Evolutionary conservation across 1,140 invertebrate species (phyloP), one percentile per base, ranked within the genome.

Genomic region (Caenorhabditis elegans): DNA sequence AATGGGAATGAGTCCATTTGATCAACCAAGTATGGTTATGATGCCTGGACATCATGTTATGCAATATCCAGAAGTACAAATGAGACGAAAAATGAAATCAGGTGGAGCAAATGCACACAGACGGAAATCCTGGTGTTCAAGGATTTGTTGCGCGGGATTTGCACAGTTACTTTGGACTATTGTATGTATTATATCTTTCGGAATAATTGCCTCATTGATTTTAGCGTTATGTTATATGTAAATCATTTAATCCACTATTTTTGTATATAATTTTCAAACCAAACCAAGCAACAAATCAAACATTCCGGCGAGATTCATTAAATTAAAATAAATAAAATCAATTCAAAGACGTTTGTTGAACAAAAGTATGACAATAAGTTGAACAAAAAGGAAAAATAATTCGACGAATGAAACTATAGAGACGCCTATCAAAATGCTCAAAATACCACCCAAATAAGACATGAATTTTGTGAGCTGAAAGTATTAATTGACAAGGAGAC

Each of bases 141-240:
- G 60, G 26, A 70, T 70, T 39, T 70, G 60, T 22, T 70, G 60
- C 39, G 60, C 60, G 8, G 60, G 60, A 34, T 70, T 70, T 43
- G 60, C 60, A 39, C 60, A 70, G n/a, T 39, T 70, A 39, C 60
- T 70, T 39, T 70, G 60, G 60, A 70, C 60, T 19, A 70, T 70
- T 70, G 60, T 70, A 11, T 70, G 60, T n/a, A 70, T 70, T 70
- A 70, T 70, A 3, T 70, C 60, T 4, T 70, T 70, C 22, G 60
- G 60, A 39, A 70, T 70, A 4, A 70, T 70, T 24, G 60, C 60
- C 17, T 39, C 60, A 3, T 70, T 70, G 34, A 70, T 70, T 70
- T 70, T 70, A 70, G 60, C 60, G 43, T 39, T 70, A 39, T 70
- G 60, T 39, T 70, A 70, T 28, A 70, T 70, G 60, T 70, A 34